Evolutionary conservation across 2,888 invertebrate species (phyloP).

Genomic region (Elmis aenea): DNA sequence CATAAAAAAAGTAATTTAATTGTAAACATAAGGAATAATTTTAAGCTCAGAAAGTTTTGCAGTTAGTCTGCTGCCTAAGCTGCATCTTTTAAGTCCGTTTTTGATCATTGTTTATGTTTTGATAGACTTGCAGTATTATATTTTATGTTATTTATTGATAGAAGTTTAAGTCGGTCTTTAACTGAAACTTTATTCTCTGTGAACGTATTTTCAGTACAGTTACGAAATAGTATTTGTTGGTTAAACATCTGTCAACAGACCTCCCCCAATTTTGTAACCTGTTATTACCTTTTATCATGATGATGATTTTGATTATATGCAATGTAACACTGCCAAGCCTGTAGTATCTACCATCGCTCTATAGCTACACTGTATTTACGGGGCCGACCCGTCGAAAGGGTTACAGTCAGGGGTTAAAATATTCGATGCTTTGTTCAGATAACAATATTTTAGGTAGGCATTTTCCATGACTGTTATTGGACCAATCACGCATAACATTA

Average conservation of each 20-base stretch:
- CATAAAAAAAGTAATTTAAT: no score
- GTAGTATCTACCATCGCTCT: constrained; percentile 31
- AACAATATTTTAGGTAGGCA: constrained; percentile 12
- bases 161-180: no score
- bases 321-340: constrained; percentile 14
- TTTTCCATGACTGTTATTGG: constrained; percentile 15
- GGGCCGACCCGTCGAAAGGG: constrained; percentile 31
- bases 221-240: constrained; percentile 37
- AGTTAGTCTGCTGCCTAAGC: no score
- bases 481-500: constrained; percentile 9
- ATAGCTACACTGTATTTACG: constrained; percentile 33
- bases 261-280: constrained; percentile 43
- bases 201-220: no score
- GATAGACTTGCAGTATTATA: no score
- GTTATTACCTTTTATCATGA: constrained; percentile 44
- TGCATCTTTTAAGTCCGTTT: no score
- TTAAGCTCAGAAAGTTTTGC: no score
- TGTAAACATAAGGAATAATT: no score
- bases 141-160: no score
- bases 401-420: constrained; percentile 19
- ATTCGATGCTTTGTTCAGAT: constrained; percentile 16
- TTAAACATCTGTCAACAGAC: constrained; percentile 49
- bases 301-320: constrained; percentile 38
- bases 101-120: no score
- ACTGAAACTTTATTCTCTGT: no score